These are phyloP conservation scores for Morelia viridis DNA, from an alignment of 2,797 vertebrate species.

Conservation along the genomic window DNA sequence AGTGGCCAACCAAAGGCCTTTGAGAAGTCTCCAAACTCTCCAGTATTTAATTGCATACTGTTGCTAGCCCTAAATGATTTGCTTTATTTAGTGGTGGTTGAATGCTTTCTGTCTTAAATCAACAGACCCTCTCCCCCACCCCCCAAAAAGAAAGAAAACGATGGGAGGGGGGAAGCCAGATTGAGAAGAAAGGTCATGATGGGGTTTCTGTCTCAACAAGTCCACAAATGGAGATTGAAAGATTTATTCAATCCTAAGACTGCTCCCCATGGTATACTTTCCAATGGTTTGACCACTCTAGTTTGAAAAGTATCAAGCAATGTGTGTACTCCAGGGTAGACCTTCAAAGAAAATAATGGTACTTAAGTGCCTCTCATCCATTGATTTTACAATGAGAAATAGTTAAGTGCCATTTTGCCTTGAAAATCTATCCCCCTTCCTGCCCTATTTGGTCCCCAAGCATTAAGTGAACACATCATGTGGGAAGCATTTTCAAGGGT, in stretches of 20 bases:
- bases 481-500: background rate
- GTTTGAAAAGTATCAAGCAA: slow-evolving; percentile 31
- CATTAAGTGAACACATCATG: background rate
- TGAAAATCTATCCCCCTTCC: slow-evolving; percentile 22
- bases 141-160: background rate
- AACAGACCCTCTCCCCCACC: background rate
- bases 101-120: background rate
- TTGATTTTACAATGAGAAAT: slow-evolving; percentile 41
- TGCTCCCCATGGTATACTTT: slow-evolving; percentile 31
- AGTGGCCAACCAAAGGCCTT: background rate
- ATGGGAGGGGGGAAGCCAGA: background rate
- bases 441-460: slow-evolving; percentile 16
- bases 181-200: slow-evolving; percentile 18
- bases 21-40: background rate
- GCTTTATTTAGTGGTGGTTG: background rate
- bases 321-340: slow-evolving; percentile 30
- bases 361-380: slow-evolving; percentile 36
- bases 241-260: slow-evolving; percentile 30
- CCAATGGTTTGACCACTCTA: slow-evolving; percentile 28
- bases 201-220: slow-evolving; percentile 33
- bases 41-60: background rate
- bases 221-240: slow-evolving; percentile 26
- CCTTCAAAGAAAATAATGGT: slow-evolving; percentile 37
- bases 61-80: background rate
- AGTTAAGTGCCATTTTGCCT: slow-evolving; percentile 33